Evolutionary conservation across 2,888 invertebrate genomes (phyloP), one percentile per base, ranked within the genome.

Genomic region (Harpagoxenus sublaevis): DNA sequence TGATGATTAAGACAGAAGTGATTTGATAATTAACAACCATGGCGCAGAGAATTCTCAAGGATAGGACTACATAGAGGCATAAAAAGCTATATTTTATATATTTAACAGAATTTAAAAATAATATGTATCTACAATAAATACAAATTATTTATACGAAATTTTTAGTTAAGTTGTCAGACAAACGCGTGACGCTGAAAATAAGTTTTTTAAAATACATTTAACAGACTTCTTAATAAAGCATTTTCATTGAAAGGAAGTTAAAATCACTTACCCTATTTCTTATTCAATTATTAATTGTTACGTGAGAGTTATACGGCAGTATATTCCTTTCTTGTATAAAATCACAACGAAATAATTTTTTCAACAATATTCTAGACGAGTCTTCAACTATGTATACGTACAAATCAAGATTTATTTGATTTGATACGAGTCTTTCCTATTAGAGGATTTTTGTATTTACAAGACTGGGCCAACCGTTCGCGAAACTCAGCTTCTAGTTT

Each of bases 401-500:
- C 9, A 84, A 63, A 70, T 83, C 65, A 81, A 78, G 31, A 73
- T 85, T 90, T 90, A 63, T 66, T 85, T 70, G 84, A 68, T 79
- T 88, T 88, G 4, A 77, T 45, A 53, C 90, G 90, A 57, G 66
- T 84, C 23, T 89, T 90, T 45, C 87, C 90, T 28, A 48, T 55
- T n/a, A 68, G 18, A 28, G 88, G 85, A 84, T 90, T 92, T 89
- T 94, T 95, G 75, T 83, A 91, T 87, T 94, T 94, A 74, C 84
- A 93, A 82, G 86, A 91, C 55, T 93, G 94, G 31, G 85, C 83
- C 28, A 93, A 86, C 86, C 94, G 94, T 82, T 98, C 98, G 88
- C 97, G 96, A 97, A 98, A 98, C 92, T 98, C 98, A 9, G 97
- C 96, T 94, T 98, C 98, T 87, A 98, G 95, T 73, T 96, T 96